These are phyloP conservation scores for Paraplagusia blochii DNA, from an alignment of 2,113 vertebrate species.

Conservation along the genomic window DNA sequence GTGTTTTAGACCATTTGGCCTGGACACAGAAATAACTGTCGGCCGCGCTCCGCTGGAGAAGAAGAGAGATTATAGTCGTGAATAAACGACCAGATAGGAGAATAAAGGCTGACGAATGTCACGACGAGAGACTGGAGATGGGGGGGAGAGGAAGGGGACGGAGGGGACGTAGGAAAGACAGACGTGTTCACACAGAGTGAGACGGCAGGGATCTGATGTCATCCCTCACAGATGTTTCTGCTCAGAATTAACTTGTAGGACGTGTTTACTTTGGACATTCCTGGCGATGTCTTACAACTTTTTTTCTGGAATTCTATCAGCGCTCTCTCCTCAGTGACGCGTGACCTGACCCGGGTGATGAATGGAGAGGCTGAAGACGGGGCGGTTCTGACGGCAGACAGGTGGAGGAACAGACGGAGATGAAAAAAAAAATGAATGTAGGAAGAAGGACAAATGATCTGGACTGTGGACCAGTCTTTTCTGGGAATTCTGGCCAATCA, in stretches of 20 bases:
- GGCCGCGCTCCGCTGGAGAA: constrained; percentile 20
- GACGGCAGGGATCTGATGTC: constrained; percentile 19
- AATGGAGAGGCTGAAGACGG: background rate
- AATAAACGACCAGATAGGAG: no score
- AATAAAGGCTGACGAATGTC: no score
- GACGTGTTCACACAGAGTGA: constrained; percentile 23
- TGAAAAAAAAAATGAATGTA: background rate
- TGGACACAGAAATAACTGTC: constrained; percentile 36
- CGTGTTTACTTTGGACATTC: constrained; percentile 52
- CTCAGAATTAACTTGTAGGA: constrained; percentile 40
- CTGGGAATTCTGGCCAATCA: no score
- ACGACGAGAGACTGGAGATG: background rate
- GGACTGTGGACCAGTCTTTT: no score
- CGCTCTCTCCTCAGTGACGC: constrained; percentile 29
- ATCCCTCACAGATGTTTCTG: constrained; percentile 54
- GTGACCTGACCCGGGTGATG: constrained; percentile 12
- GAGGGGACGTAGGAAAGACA: constrained; percentile 1
- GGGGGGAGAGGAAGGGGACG: background rate
- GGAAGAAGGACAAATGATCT: no score
- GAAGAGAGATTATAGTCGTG: constrained; percentile 17
- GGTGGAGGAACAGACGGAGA: background rate
- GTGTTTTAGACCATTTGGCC: constrained; percentile 34
- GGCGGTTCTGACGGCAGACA: background rate
- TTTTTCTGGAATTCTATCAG: constrained; percentile 28
- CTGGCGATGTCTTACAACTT: constrained; percentile 28